These are phyloP conservation scores for Mus caroli DNA, from an alignment of 2,797 vertebrate genomes.

Conservation along the genomic window DNA sequence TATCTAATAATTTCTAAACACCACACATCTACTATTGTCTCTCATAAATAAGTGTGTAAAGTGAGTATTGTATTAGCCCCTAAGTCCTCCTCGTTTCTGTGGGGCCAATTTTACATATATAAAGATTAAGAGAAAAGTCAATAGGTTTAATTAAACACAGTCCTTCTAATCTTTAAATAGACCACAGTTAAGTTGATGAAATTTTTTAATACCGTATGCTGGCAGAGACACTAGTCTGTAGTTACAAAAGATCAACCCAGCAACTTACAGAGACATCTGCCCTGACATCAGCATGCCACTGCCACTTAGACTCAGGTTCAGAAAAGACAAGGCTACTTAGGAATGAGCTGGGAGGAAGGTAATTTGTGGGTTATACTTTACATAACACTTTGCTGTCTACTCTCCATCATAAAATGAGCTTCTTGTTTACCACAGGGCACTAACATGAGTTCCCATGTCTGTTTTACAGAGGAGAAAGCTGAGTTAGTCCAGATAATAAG, in stretches of 20 bases:
- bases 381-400: constrained; percentile 5
- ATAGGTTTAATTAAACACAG: constrained; percentile 52
- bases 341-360: not conserved
- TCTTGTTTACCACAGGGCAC: not conserved
- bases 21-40: not conserved
- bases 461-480: not conserved
- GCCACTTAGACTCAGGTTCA: not conserved
- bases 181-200: constrained; percentile 28
- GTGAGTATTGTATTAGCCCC: not conserved
- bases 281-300: not conserved
- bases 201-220: not conserved
- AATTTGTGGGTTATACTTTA: not conserved
- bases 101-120: not conserved
- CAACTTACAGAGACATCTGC: not conserved
- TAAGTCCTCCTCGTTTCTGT: constrained; percentile 32
- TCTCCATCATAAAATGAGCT: not conserved
- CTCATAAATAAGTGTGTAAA: constrained; percentile 33
- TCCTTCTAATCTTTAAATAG: constrained; percentile 28
- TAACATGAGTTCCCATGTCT: not conserved
- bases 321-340: not conserved
- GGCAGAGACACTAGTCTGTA: not conserved
- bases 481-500: not conserved
- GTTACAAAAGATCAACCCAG: not conserved
- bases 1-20: not conserved
- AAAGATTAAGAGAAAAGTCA: constrained; percentile 34